Base-by-base conservation (phyloP, 2,113 vertebrate genomes). In the Oryzias curvinotus region DNA sequence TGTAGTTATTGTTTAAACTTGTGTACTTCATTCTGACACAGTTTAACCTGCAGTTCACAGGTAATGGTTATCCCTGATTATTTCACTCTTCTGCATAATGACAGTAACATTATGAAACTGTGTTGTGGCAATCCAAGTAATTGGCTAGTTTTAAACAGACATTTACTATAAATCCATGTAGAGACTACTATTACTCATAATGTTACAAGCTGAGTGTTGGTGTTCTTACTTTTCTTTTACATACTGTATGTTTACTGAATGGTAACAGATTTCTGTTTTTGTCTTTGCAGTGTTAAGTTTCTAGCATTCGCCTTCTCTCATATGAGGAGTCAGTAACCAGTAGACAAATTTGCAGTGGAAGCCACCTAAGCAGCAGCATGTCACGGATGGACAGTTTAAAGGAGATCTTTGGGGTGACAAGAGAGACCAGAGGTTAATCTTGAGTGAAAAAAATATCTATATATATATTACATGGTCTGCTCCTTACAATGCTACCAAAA, bases 231-330 rank as follows among this genome's bases (percentile, higher is more conserved):
- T 65, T 66, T 69, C 60, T 12, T 51, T 30, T 42, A 36, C 54
- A 17, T 14, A 2, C 57, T 52, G 4, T 49, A 14, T 62, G 28
- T 75, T 53, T 68, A 52, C 23, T 28, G 62, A 72, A 73, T 68
- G 83, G 81, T 87, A 84, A 84, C 68, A 62, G 52, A 14, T 79
- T 75, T 86, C 77, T 86, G 61, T 90, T 80, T 85, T 88, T 91
- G 77, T 91, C 86, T 92, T 85, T 86, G 76, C 92, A 93, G 91
- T 93, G 91, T 90, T 93, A 89, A 92, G 92, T 92, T 93, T 93
- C 91, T 92, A 93, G 89, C 84, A 74, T 90, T 88, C 78, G 55
- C 81, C 84, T 83, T 87, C 86, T 90, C 83, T 90, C 70, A 90
- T 82, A 91, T 75, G 88, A 91, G 86, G 90, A 91, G 83, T 81